Conservation (phyloP, 2,797 vertebrate genomes). For the Pangasius larnaudii region DNA sequence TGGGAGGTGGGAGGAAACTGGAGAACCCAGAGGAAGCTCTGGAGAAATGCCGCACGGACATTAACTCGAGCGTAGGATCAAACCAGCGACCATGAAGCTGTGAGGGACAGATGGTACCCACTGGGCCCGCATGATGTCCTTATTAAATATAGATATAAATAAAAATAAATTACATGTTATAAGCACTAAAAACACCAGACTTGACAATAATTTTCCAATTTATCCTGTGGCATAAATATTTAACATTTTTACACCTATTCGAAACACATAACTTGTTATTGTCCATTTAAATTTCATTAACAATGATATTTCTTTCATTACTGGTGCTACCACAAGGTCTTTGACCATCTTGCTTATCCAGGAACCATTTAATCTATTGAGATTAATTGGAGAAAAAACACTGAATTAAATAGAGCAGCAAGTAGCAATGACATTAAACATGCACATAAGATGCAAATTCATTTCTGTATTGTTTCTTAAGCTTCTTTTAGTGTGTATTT, state of each 20-base stretch:
- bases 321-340: neutral
- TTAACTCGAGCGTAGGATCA: neutral
- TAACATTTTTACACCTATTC: neutral
- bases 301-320: neutral
- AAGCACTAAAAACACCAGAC: neutral
- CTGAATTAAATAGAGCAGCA: slow-evolving; percentile 77
- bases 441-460: slow-evolving; percentile 72
- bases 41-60: neutral
- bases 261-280: neutral
- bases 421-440: slow-evolving; percentile 77
- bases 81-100: neutral
- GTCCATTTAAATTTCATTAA: neutral
- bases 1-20: neutral
- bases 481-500: slow-evolving; percentile 76
- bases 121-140: neutral
- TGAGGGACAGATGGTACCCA: neutral
- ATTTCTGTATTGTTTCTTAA: slow-evolving; percentile 77
- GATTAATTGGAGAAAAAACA: slow-evolving; percentile 75
- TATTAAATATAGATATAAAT: neutral
- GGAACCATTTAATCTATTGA: slow-evolving; percentile 64
- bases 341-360: neutral
- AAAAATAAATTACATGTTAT: neutral
- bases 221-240: neutral
- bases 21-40: neutral
- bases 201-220: neutral